Evolutionary conservation across 2,113 vertebrate species (phyloP).

Genomic region (Bucco capensis): DNA sequence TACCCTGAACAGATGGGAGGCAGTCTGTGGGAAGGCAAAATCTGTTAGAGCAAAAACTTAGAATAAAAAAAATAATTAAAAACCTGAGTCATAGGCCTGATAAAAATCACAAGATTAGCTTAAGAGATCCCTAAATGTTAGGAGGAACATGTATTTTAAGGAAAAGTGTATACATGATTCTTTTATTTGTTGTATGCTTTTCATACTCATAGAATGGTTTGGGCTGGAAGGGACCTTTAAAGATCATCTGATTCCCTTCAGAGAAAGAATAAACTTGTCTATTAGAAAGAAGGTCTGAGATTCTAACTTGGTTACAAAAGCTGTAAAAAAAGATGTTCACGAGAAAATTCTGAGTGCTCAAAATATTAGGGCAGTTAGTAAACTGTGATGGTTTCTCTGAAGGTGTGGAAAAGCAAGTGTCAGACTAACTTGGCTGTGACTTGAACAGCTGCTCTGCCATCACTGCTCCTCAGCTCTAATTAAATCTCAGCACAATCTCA

Average conservation of each 20-base stretch:
- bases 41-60: constrained; percentile 19
- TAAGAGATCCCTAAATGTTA: not conserved
- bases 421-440: not conserved
- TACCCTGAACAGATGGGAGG: constrained; percentile 55
- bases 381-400: not conserved
- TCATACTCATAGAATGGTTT: not conserved
- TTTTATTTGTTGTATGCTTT: not conserved
- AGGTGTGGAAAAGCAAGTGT: not conserved
- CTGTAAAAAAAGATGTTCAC: not conserved
- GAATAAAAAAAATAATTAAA: not conserved
- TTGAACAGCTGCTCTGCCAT: not conserved
- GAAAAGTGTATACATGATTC: not conserved
- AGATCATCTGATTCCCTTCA: not conserved
- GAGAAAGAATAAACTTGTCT: not conserved
- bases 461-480: not conserved
- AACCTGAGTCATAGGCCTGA: constrained; percentile 36
- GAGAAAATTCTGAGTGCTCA: not conserved
- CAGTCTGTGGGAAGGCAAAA: constrained; percentile 54
- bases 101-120: constrained; percentile 38
- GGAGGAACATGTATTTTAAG: not conserved
- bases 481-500: not conserved
- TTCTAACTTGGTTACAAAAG: not conserved
- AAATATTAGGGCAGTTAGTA: not conserved
- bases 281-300: not conserved
- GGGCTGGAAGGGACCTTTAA: too few relatives aligned